Evolutionary conservation across 2,113 vertebrate genomes (phyloP).

Genomic region (Hassar affinis): DNA sequence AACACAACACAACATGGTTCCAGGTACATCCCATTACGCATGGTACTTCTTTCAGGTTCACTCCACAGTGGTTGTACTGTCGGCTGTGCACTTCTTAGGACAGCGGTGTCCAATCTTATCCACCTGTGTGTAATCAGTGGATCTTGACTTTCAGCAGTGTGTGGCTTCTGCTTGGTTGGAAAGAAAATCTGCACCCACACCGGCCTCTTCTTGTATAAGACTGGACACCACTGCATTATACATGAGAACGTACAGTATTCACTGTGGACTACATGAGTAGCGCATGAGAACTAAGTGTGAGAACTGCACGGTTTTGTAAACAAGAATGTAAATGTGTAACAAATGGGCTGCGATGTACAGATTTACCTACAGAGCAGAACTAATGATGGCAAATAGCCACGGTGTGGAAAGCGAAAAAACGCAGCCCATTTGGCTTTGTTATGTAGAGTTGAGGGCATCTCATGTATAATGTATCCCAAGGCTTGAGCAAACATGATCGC

Average conservation of each 20-base stretch:
- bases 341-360: background rate
- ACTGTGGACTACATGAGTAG: background rate
- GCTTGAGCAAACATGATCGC: slow-evolving; percentile 11
- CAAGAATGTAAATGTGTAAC: background rate
- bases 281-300: background rate
- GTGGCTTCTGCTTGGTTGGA: too few relatives aligned
- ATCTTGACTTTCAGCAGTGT: too few relatives aligned
- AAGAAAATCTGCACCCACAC: too few relatives aligned
- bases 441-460: slow-evolving; percentile 24
- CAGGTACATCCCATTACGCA: too few relatives aligned
- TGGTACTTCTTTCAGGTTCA: background rate
- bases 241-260: background rate
- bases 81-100: too few relatives aligned
- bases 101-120: too few relatives aligned
- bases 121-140: too few relatives aligned
- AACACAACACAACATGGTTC: too few relatives aligned
- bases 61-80: too few relatives aligned
- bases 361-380: background rate
- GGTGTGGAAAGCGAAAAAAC: background rate
- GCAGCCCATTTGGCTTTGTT: background rate
- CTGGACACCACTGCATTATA: too few relatives aligned
- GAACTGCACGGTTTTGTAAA: slow-evolving; percentile 2
- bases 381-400: slow-evolving; percentile 12
- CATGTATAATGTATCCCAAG: slow-evolving; percentile 19
- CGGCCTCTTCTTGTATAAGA: too few relatives aligned